Base-by-base conservation (phyloP, 2,888 invertebrate species). In the Bruchidius siliquastri region DNA sequence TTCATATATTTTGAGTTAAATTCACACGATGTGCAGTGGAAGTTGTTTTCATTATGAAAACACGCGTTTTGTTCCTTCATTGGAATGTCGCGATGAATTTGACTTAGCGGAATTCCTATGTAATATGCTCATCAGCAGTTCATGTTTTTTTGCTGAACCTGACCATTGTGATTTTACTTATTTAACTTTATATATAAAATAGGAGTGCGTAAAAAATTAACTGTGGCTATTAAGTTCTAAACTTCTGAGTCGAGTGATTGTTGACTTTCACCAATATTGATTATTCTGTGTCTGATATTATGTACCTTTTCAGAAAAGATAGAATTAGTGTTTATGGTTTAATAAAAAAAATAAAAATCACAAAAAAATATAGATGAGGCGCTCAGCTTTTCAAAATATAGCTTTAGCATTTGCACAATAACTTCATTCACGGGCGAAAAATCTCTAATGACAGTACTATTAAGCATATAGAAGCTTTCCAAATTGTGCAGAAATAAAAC, bases 241-340 rank as follows among this genome's bases (percentile, higher is more conserved):
- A 49, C 49, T 49, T 13, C 13, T 30, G 30, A 30, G 49, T 49
- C 6, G 49, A 49, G 18, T 30, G 30, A 30, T 30, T n/a, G n/a
- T 26, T 8, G 26, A 26, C 26, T 26, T 26, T 49, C 49, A 49
- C 49, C 49, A 49, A 13, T 13, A 13, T 49, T 49, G 49, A 49
- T 49, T 81, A 81, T 83, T 85, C 83, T 84, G 83, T 85, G 85
- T 86, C 85, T 84, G 85, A 86, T 84, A 86, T 85, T 85, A 84
- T 85, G 86, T 86, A 86, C 85, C 85, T 86, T 80, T 83, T 82
- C 22, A 22, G 68, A 82, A 82, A 83, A 82, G 75, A 76, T 82
- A 82, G 81, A 81, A 82, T 84, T 83, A 83, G 84, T 82, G 83
- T 83, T n/a, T n/a, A n/a, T 83, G 84, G 84, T 84, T 84, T 84